These are phyloP conservation scores for Campoletis raptor DNA, from an alignment of 2,888 invertebrate genomes.

Conservation along the genomic window DNA sequence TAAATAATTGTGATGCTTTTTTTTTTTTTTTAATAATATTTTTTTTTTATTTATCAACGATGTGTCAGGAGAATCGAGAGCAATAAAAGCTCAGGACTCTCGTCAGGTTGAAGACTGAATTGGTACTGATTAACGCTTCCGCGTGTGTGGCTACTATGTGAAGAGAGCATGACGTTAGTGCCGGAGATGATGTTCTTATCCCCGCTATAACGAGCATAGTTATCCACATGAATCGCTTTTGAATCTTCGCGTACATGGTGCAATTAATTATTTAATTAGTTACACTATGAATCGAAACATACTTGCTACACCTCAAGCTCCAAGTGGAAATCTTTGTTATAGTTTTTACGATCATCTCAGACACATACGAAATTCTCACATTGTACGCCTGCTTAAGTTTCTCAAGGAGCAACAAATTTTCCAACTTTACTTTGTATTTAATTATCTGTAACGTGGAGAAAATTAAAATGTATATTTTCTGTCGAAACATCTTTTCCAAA, in stretches of 20 bases:
- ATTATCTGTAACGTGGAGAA: not conserved
- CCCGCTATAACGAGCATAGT: not conserved
- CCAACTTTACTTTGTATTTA: not conserved
- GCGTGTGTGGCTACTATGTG: constrained; percentile 71
- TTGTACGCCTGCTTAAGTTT: not conserved
- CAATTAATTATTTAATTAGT: constrained; percentile 57
- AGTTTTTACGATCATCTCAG: constrained; percentile 18
- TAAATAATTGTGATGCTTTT: too few species aligned
- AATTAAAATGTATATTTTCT: not conserved
- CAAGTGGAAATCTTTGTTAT: constrained; percentile 22
- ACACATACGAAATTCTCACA: not conserved
- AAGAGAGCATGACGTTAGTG: constrained; percentile 81
- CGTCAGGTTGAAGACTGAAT: constrained; percentile 19
- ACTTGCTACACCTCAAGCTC: not conserved
- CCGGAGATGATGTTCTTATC: constrained; percentile 3
- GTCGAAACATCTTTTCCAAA: not conserved
- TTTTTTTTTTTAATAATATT: too few species aligned
- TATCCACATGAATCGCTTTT: constrained; percentile 21
- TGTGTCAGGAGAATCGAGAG: not conserved
- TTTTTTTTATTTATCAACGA: not conserved
- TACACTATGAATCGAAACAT: constrained; percentile 26
- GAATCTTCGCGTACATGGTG: constrained; percentile 9
- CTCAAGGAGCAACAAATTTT: not conserved
- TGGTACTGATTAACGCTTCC: not conserved
- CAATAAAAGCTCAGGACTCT: constrained; percentile 45